Percentiles rank a stretch among this genome's conserved stretches.
Conservation (phyloP, 2,113 vertebrate genomes). For the Tupaia tana region DNA sequence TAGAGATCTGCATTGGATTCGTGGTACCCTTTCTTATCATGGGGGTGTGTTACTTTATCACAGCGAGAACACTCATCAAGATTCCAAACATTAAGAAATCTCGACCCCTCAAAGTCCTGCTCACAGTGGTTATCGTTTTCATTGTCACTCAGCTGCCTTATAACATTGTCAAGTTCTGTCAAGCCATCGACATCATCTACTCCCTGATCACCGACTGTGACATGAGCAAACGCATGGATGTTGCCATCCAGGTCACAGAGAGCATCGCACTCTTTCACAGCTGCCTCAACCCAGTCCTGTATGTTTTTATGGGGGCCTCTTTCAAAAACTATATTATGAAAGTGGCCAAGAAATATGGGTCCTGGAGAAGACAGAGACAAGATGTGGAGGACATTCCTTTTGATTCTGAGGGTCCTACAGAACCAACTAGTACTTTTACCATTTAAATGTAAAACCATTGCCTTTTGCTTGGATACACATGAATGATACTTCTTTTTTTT, state of each 20-base stretch:
- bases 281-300: slow-evolving; percentile 95
- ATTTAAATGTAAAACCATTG: slow-evolving; percentile 82
- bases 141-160: slow-evolving; percentile 95
- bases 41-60: slow-evolving; percentile 90
- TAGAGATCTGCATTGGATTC: slow-evolving; percentile 93
- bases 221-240: slow-evolving; percentile 90
- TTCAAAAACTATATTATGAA: slow-evolving; percentile 91
- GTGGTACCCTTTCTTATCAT: slow-evolving; percentile 93
- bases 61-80: slow-evolving; percentile 85
- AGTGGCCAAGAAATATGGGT: slow-evolving; percentile 87
- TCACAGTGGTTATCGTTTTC: slow-evolving; percentile 91
- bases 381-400: slow-evolving; percentile 86
- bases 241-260: slow-evolving; percentile 91
- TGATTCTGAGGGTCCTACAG: slow-evolving; percentile 80
- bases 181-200: slow-evolving; percentile 91
- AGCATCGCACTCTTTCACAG: slow-evolving; percentile 93
- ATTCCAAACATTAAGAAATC: slow-evolving; percentile 88
- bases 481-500: neutral
- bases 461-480: slow-evolving; percentile 11
- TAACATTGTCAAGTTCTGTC: slow-evolving; percentile 92
- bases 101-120: slow-evolving; percentile 89
- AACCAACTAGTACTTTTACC: slow-evolving; percentile 88
- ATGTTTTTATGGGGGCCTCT: slow-evolving; percentile 91
- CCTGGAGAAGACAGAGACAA: slow-evolving; percentile 80
- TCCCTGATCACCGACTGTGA: slow-evolving; percentile 90